Conservation (phyloP, 1,140 invertebrate species). For the Lordiphosa collinella region DNA sequence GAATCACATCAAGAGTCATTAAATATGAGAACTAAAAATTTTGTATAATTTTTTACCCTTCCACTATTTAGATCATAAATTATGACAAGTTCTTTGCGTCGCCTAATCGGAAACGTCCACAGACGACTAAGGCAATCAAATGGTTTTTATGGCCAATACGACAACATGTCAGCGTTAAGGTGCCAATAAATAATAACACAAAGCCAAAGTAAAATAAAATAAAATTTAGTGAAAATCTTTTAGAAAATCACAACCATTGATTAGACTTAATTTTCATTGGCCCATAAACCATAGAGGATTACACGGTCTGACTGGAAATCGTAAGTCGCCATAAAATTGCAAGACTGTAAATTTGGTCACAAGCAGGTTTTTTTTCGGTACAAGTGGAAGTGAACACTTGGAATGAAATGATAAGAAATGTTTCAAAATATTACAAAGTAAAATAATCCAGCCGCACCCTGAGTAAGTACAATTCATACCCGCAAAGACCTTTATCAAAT, state of each 20-base stretch:
- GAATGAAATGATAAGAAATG: too few species aligned
- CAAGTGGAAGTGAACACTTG: too few species aligned
- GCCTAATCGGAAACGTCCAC: conserved; percentile 50
- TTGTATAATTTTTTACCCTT: background rate
- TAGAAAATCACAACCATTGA: conserved; percentile 57
- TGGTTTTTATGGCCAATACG: conserved; percentile 42
- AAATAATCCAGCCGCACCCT: too few species aligned
- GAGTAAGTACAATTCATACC: too few species aligned
- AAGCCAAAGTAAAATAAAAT: conserved; percentile 20
- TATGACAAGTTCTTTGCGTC: conserved; percentile 28
- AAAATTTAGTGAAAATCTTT: conserved; percentile 8
- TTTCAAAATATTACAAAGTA: too few species aligned
- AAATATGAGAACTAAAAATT: background rate
- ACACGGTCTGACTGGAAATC: conserved; percentile 16
- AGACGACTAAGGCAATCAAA: conserved; percentile 50
- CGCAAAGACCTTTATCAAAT: conserved; percentile 12
- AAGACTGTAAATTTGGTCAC: conserved; percentile 18
- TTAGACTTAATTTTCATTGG: conserved; percentile 57
- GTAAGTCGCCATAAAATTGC: conserved; percentile 31
- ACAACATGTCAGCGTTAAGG: conserved; percentile 46
- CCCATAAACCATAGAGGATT: conserved; percentile 47
- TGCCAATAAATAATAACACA: conserved; percentile 50
- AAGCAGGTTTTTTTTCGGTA: conserved; percentile 14
- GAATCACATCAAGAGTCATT: too few species aligned
- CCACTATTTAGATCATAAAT: conserved; percentile 53